Evolutionary conservation across 2,113 vertebrate genomes (phyloP), one percentile per base, ranked within the genome.

Genomic region (Myocastor coypus): DNA sequence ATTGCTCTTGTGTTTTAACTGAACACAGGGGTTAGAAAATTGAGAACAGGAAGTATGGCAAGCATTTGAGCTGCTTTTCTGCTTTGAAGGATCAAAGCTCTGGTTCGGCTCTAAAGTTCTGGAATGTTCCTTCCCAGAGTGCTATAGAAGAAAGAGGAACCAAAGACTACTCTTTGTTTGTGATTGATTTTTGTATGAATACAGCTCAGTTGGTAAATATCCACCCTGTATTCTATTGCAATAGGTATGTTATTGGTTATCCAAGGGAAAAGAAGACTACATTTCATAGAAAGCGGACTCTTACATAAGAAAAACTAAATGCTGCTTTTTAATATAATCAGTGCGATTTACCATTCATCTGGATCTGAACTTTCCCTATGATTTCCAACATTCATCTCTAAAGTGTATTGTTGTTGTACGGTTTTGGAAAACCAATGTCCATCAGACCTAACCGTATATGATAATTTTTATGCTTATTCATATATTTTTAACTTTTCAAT

Each of bases 401-500:
- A 78, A 73, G 1, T 69, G 14, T 81, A 0, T n/a, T n/a, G n/a
- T 83, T 89, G 37, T 2, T 83, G 11, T 28, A 83, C 28, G 1
- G 50, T 55, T 30, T 3, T 46, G 69, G 80, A 81, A 96, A 59
- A 28, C 61, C 20, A 82, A 52, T 73, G 22, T 87, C 5, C 69
- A 5, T 40, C 32, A 59, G 92, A 42, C 37, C 94, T 87, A 80
- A 94, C 92, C 84, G 91, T 92, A 94, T 55, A 82, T 95, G 94
- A 63, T 1, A 42, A 12, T 30, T 94, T 95, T 91, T 66, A 59
- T 78, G 97, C 93, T 81, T 75, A 94, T 55, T 55, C 55, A 55
- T 55, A 12, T 0, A 84, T 97, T 91, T 95, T 83, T 97, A 97
- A 86, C 37, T 89, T 5, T 95, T 97, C 92, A 71, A 92, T 96